Evolutionary conservation across 2,888 invertebrate species (phyloP).

Genomic region (Strigamia transsilvanica): DNA sequence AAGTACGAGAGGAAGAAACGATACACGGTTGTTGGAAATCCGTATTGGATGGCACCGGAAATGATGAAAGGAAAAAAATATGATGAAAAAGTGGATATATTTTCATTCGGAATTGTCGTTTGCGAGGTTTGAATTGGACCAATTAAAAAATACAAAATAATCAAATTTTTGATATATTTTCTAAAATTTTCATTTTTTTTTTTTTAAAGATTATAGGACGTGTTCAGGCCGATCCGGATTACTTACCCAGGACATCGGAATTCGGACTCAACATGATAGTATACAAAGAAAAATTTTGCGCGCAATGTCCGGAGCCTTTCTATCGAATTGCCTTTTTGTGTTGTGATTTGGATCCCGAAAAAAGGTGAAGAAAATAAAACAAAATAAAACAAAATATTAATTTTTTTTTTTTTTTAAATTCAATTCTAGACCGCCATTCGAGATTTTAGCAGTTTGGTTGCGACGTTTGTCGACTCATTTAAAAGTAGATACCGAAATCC

Average conservation of each 20-base stretch:
- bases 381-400: neutral
- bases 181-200: neutral
- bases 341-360: conserved; percentile 89
- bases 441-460: conserved; percentile 87
- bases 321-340: conserved; percentile 88
- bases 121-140: conserved; percentile 78
- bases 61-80: conserved; percentile 97
- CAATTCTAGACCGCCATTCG: conserved; percentile 80
- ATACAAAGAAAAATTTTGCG: conserved; percentile 87
- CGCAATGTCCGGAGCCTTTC: conserved; percentile 83
- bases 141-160: neutral
- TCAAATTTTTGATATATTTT: neutral
- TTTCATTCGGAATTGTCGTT: conserved; percentile 92
- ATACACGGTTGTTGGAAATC: conserved; percentile 95
- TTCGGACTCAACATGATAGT: conserved; percentile 88
- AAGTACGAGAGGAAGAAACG: conserved; percentile 80
- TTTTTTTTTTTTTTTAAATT: too few relatives aligned
- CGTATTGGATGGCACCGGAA: conserved; percentile 99
- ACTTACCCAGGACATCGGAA: conserved; percentile 86
- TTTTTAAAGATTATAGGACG: conserved; percentile 84
- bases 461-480: conserved; percentile 79
- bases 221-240: conserved; percentile 94
- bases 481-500: conserved; percentile 71
- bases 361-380: conserved; percentile 70
- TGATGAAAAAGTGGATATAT: conserved; percentile 95